Base-by-base conservation (phyloP, 2,888 invertebrate genomes). In the Sphaerophoria taeniata region DNA sequence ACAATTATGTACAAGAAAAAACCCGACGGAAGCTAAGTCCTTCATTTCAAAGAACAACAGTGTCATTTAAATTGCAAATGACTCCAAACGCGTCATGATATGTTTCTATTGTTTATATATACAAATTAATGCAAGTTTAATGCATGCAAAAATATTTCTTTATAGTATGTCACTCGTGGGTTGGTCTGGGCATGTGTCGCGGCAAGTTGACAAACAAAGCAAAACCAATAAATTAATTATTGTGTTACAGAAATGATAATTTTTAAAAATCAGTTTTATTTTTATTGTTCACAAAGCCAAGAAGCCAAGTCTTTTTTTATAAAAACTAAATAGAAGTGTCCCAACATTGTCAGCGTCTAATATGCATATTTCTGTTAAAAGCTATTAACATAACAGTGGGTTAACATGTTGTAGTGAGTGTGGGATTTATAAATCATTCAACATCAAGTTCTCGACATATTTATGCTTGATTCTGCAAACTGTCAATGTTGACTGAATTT, bases 1-100 rank as follows among this genome's bases (percentile, higher is more conserved):
- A 24, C 24, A 24, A 2, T 24, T 24, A 24, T 24, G 24, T 24
- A 24, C 24, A 24, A 24, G 24, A 24, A 24, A 24, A 24, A 24
- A 24, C 34, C 3, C 14, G 11, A 81, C 81, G 67, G 81, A 67
- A 81, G 81, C 75, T 70, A 70, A 63, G 55, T 75, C 71, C 39
- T 67, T 24, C 49, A 14, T 71, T 34, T 72, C 47, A 24, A 60
- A 39, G 58, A 39, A 39, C 6, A 31, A 78, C 69, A 12, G 60
- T 60, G 67, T 60, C 60, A 24, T 81, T 81, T 81, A 77, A 81
- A 77, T 71, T 81, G 71, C 36, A 77, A 81, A 81, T 81, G 14
- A 56, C 16, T 43, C 12, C 34, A 74, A 39, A 24, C 9, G 9
- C 9, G 9, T 43, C 24, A 65, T 33, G 45, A n/a, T 72, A 77